These are phyloP conservation scores for Thomomys bottae DNA, from an alignment of 2,113 vertebrate species.

Conservation along the genomic window DNA sequence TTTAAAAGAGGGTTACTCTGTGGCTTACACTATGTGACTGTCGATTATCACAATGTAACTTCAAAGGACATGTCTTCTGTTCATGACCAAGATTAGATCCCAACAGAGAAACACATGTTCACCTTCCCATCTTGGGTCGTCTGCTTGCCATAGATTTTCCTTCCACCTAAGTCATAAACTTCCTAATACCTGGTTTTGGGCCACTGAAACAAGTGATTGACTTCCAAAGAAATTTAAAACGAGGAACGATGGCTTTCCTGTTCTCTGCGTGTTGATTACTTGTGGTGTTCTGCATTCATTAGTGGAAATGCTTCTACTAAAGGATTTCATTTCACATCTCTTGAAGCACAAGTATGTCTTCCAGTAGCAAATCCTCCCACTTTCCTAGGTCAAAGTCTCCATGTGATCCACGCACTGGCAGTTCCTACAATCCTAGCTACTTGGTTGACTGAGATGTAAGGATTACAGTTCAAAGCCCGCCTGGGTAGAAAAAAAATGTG, in stretches of 20 bases:
- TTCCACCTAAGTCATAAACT: background rate
- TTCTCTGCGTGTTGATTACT: background rate
- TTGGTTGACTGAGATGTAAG: too few species aligned
- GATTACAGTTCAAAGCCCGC: too few species aligned
- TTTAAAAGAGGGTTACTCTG: background rate
- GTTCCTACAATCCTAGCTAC: too few species aligned
- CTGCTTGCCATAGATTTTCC: background rate
- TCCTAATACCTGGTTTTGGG: background rate
- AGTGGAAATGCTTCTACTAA: background rate
- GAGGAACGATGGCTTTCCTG: background rate
- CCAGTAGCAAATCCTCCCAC: background rate
- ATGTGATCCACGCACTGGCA: too few species aligned
- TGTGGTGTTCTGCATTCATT: background rate
- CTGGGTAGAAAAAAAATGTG: too few species aligned
- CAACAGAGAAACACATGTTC: background rate
- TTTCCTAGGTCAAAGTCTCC: background rate
- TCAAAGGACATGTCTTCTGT: background rate
- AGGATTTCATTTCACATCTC: background rate
- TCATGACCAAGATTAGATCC: background rate
- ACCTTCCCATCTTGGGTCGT: background rate
- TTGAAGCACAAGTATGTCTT: background rate
- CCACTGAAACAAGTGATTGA: background rate
- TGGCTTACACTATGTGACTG: background rate
- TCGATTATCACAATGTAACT: background rate
- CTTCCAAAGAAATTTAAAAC: conserved; percentile 9